Evolutionary conservation across 30 jellyfish, hydroid and myxozoan species (phyloP).

Genomic region (Turritopsis rubra): DNA sequence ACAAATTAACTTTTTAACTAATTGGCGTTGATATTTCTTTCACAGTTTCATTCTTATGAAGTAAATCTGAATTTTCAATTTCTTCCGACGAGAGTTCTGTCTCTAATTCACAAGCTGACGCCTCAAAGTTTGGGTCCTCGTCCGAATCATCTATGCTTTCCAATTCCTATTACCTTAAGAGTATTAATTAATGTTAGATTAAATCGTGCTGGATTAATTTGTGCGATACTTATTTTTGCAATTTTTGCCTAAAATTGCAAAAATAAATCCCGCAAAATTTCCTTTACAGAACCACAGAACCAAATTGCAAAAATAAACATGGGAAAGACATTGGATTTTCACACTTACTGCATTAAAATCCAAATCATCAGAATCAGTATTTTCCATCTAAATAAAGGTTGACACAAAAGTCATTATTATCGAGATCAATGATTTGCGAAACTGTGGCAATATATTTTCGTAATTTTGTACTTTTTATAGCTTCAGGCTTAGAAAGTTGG

Average conservation of each 20-base stretch:
- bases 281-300: no score
- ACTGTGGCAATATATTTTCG: constrained; percentile 50
- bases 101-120: not conserved
- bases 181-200: no score
- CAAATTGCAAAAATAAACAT: not conserved
- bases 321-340: not conserved
- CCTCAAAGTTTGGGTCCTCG: not conserved
- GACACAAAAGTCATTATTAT: not conserved
- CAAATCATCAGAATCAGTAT: not conserved
- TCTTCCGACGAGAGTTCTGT: not conserved
- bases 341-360: not conserved
- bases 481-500: constrained; percentile 27
- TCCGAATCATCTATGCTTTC: not conserved
- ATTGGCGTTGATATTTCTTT: not conserved
- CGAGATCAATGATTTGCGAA: constrained; percentile 41
- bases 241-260: no score
- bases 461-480: constrained; percentile 27
- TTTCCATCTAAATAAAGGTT: not conserved
- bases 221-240: no score
- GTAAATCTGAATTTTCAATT: no score
- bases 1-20: not conserved
- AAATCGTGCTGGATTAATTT: no score
- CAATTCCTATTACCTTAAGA: not conserved
- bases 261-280: no score
- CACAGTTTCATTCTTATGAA: not conserved